Evolutionary conservation across 2,888 invertebrate species (phyloP).

Genomic region (Orthonychiurus folsomi): DNA sequence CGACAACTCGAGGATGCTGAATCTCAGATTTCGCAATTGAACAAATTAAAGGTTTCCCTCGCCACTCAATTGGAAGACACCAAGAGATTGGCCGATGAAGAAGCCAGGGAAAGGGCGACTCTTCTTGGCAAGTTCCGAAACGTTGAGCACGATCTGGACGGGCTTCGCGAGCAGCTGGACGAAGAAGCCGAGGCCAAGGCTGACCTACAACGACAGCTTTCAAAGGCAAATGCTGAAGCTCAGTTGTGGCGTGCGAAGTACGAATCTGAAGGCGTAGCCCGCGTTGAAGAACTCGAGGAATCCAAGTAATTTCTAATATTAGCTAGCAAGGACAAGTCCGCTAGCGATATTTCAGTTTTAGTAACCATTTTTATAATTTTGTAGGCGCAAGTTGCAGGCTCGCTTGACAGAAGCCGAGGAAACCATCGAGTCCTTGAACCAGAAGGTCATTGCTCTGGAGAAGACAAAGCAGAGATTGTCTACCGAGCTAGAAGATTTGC

Average conservation of each 20-base stretch:
- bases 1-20: conserved; percentile 98
- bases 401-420: conserved; percentile 96
- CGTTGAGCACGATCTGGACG: conserved; percentile 96
- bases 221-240: conserved; percentile 93
- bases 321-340: background rate
- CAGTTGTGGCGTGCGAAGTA: conserved; percentile 98
- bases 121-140: conserved; percentile 97
- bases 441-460: conserved; percentile 92
- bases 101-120: conserved; percentile 84
- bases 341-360: background rate
- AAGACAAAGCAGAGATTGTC: conserved; percentile 96
- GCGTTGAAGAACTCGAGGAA: conserved; percentile 88
- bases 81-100: conserved; percentile 95
- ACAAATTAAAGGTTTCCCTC: conserved; percentile 92
- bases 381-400: conserved; percentile 77
- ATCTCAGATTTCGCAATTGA: conserved; percentile 89
- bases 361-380: conserved; percentile 3
- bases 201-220: conserved; percentile 96
- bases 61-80: conserved; percentile 95
- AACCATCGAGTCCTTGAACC: conserved; percentile 93
- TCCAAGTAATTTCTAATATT: conserved; percentile 54
- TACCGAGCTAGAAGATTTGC: conserved; percentile 95
- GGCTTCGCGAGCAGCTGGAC: conserved; percentile 89
- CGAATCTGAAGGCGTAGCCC: conserved; percentile 94
- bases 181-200: conserved; percentile 99